Percentiles rank a stretch among this genome's conserved stretches.
Evolutionary conservation across 1,140 invertebrate genomes (phyloP).

Genomic region (Thaumetopoea pityocampa): DNA sequence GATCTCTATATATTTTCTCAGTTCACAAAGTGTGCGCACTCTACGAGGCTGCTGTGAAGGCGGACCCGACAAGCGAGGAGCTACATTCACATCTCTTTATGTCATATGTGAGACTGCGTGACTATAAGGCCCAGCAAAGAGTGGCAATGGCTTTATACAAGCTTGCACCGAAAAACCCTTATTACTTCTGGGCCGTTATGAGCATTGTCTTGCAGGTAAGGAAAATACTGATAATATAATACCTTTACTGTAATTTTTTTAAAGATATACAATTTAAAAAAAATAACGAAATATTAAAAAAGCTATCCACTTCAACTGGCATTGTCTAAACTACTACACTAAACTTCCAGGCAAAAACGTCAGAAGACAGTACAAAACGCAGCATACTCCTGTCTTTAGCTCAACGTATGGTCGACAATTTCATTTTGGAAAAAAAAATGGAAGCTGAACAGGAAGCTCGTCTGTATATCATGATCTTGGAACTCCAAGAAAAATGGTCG

Average conservation of each 20-base stretch:
- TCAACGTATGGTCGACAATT: slow-evolving; percentile 91
- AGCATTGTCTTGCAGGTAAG: slow-evolving; percentile 93
- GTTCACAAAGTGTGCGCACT: slow-evolving; percentile 92
- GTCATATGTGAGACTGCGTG: slow-evolving; percentile 92
- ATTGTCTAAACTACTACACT: slow-evolving; percentile 1
- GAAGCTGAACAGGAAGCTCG: slow-evolving; percentile 96
- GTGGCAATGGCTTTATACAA: slow-evolving; percentile 94
- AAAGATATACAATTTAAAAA: too few relatives aligned
- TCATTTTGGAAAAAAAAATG: slow-evolving; percentile 91
- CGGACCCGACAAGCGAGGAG: slow-evolving; percentile 93
- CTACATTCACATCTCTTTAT: slow-evolving; percentile 95
- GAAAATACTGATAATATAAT: too few relatives aligned
- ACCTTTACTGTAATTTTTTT: too few relatives aligned
- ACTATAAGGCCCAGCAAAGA: slow-evolving; percentile 94
- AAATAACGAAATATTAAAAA: too few relatives aligned
- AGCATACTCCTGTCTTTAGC: slow-evolving; percentile 88
- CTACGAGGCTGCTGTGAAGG: slow-evolving; percentile 92
- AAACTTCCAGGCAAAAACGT: slow-evolving; percentile 55
- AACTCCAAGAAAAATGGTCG: slow-evolving; percentile 88
- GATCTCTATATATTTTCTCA: slow-evolving; percentile 61
- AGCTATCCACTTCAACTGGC: slow-evolving; percentile 1
- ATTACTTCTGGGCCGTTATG: slow-evolving; percentile 98
- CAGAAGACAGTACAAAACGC: slow-evolving; percentile 72
- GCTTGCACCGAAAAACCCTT: slow-evolving; percentile 94
- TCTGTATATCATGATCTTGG: slow-evolving; percentile 93